These are phyloP conservation scores for Dicycla oo DNA, from an alignment of 2,888 invertebrate genomes.

Conservation along the genomic window DNA sequence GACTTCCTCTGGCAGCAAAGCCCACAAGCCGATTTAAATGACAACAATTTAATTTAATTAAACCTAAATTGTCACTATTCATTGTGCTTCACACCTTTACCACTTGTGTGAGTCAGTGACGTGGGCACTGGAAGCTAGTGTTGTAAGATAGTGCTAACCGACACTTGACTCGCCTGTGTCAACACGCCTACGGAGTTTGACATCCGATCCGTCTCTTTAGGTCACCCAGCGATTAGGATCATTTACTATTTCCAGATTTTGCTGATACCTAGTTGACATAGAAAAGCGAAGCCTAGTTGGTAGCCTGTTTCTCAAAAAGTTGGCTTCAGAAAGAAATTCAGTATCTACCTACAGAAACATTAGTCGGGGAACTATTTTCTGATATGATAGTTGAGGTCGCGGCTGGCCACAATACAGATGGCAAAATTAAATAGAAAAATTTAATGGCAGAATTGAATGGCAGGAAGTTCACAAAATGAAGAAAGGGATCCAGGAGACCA, in stretches of 20 bases:
- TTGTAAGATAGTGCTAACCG: constrained; percentile 65
- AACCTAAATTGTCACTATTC: constrained; percentile 31
- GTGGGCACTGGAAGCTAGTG: constrained; percentile 65
- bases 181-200: constrained; percentile 77
- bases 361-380: background rate
- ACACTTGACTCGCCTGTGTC: constrained; percentile 83
- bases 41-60: constrained; percentile 44
- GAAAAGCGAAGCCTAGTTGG: background rate
- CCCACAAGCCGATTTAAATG: constrained; percentile 38
- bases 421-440: background rate
- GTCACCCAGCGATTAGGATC: constrained; percentile 37
- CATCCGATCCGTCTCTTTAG: constrained; percentile 63
- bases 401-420: background rate
- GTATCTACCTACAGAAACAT: background rate
- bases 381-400: background rate
- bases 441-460: too few species aligned
- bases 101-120: constrained; percentile 59
- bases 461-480: background rate
- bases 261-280: background rate
- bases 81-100: constrained; percentile 47
- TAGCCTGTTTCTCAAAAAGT: background rate
- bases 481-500: background rate
- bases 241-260: constrained; percentile 10
- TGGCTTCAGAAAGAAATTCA: background rate
- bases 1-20: constrained; percentile 21